Evolutionary conservation across 2,888 invertebrate species (phyloP).

Genomic region (Hartigia nigra): DNA sequence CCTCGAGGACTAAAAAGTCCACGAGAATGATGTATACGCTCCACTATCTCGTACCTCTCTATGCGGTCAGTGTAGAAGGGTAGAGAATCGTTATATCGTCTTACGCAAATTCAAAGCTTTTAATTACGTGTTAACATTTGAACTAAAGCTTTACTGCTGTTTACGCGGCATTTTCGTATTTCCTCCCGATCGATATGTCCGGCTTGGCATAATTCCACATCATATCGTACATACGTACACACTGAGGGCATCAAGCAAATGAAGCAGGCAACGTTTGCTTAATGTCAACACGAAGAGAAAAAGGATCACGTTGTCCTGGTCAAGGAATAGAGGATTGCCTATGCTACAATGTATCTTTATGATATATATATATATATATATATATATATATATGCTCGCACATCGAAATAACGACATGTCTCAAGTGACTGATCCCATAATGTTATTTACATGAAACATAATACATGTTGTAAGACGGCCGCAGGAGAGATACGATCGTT

Average conservation of each 20-base stretch:
- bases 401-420: constrained; percentile 10
- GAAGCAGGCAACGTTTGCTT: neutral
- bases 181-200: neutral
- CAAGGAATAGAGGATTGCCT: neutral
- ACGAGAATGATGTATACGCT: neutral
- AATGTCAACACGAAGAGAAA: neutral
- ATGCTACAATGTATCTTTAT: neutral
- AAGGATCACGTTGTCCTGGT: neutral
- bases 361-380: neutral
- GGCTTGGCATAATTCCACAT: neutral
- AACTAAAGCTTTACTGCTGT: neutral
- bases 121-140: neutral
- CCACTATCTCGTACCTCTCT: neutral
- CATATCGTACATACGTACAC: neutral
- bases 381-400: too few species aligned
- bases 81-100: neutral
- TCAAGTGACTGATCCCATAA: constrained; percentile 12
- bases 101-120: neutral
- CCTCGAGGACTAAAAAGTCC: neutral
- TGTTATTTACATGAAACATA: constrained; percentile 18
- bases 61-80: neutral
- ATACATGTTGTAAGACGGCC: constrained; percentile 14
- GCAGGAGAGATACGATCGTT: constrained; percentile 27
- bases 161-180: neutral
- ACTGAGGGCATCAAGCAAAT: neutral